Conservation (phyloP, 2,888 invertebrate genomes). For the Chouioia cunea region DNA sequence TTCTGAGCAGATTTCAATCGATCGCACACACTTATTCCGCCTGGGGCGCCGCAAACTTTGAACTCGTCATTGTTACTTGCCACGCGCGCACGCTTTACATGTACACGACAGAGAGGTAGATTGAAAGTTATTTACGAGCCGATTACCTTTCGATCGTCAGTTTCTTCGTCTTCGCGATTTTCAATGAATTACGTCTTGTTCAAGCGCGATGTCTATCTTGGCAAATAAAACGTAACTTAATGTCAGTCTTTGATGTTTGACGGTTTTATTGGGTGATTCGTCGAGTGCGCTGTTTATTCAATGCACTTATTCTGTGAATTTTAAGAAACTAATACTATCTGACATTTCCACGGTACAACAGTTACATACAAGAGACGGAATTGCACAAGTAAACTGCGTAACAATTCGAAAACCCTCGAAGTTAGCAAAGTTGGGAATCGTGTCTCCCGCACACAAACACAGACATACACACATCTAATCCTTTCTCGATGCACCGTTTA, state of each 20-base stretch:
- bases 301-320: neutral
- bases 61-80: constrained; percentile 29
- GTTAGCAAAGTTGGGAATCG: constrained; percentile 26
- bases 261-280: neutral
- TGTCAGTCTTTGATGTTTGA: neutral
- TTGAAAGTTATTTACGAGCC: constrained; percentile 33
- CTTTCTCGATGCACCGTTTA: no score
- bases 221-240: no score
- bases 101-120: constrained; percentile 17
- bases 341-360: no score
- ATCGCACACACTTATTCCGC: constrained; percentile 31
- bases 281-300: neutral
- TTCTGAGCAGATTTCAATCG: constrained; percentile 35
- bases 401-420: neutral
- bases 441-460: neutral
- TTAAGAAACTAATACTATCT: no score
- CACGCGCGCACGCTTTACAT: constrained; percentile 10
- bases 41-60: constrained; percentile 39
- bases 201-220: neutral
- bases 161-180: neutral
- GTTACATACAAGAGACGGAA: no score
- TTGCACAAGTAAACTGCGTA: no score
- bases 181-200: neutral
- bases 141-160: constrained; percentile 34
- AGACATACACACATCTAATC: no score